Percentiles rank a stretch among this genome's conserved stretches.
Evolutionary conservation across 1,140 invertebrate genomes (phyloP).

Genomic region (Trachelipus rathkii): DNA sequence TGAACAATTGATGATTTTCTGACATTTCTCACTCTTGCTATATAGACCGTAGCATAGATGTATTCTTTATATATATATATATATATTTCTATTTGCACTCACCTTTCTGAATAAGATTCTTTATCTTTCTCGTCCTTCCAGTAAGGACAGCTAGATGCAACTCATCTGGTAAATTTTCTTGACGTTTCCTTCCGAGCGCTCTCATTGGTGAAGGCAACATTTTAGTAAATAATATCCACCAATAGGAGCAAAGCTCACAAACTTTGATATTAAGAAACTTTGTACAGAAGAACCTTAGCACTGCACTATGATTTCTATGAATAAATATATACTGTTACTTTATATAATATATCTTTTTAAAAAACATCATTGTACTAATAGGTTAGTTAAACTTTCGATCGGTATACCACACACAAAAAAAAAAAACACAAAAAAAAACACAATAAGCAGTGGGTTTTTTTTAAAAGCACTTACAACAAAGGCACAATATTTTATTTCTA

Average conservation of each 20-base stretch:
- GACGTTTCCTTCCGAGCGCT: slow-evolving; percentile 31
- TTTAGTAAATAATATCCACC: neutral
- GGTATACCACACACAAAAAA: too few relatives aligned
- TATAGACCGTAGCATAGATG: too few relatives aligned
- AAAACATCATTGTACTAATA: neutral
- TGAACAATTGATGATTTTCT: too few relatives aligned
- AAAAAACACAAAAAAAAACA: neutral
- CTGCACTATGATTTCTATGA: neutral
- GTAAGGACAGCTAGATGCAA: slow-evolving; percentile 27
- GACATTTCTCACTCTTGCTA: too few relatives aligned
- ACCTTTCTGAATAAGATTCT: slow-evolving; percentile 24
- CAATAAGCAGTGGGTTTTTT: neutral
- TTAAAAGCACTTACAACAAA: neutral
- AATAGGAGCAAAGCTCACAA: neutral
- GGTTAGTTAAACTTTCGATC: neutral
- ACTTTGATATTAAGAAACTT: neutral
- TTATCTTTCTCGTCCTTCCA: slow-evolving; percentile 23
- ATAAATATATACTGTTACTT: neutral
- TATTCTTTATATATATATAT: too few relatives aligned
- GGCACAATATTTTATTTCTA: neutral
- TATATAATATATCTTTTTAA: neutral
- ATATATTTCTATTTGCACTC: neutral
- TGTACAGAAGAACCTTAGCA: neutral
- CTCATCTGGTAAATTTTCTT: slow-evolving; percentile 23
- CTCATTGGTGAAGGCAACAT: slow-evolving; percentile 27